Percentiles rank a stretch among this genome's conserved stretches.
Evolutionary conservation across 2,797 vertebrate species (phyloP).

Genomic region (Urocyon cinereoargenteus): DNA sequence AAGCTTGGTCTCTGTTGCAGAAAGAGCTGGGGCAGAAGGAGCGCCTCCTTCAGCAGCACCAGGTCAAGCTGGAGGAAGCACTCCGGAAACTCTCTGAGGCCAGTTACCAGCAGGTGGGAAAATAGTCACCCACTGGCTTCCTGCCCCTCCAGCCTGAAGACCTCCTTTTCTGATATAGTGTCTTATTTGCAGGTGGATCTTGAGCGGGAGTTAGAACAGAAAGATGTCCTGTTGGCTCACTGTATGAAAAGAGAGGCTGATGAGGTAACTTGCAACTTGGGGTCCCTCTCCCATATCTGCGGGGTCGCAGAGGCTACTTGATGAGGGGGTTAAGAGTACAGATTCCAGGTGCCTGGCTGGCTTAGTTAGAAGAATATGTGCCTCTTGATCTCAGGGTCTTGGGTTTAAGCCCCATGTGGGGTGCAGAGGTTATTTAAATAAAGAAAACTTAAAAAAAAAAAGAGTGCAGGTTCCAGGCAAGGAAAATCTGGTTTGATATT

Average conservation of each 20-base stretch:
- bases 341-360: background rate
- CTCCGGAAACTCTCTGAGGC: constrained; percentile 92
- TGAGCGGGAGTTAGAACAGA: constrained; percentile 93
- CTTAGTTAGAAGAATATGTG: background rate
- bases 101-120: constrained; percentile 92
- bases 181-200: constrained; percentile 89
- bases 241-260: constrained; percentile 91
- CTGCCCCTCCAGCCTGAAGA: background rate
- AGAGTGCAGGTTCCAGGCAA: background rate
- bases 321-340: background rate
- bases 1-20: constrained; percentile 85
- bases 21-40: constrained; percentile 97
- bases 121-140: background rate
- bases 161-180: background rate
- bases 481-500: constrained; percentile 14
- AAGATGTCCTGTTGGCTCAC: constrained; percentile 91
- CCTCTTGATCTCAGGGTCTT: background rate
- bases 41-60: constrained; percentile 94
- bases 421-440: background rate
- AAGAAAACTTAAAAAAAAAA: background rate
- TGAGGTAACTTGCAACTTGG: constrained; percentile 88
- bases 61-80: constrained; percentile 94
- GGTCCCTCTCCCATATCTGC: background rate
- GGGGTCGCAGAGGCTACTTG: background rate
- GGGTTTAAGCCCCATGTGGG: background rate